These are phyloP conservation scores for Paralvinella palmiformis DNA, from an alignment of 1,140 invertebrate genomes.

Conservation along the genomic window DNA sequence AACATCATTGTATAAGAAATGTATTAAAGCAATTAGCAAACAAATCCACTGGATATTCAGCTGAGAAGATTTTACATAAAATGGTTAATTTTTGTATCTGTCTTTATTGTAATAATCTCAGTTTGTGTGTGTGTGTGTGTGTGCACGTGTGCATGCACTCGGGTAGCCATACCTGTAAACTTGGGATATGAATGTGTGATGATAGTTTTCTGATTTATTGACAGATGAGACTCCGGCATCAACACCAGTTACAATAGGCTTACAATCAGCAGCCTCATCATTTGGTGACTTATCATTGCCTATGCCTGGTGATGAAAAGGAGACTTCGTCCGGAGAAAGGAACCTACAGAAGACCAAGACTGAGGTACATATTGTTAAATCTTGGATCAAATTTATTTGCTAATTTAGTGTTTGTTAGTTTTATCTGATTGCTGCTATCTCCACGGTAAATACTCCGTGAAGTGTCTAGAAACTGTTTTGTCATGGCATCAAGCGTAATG, in stretches of 20 bases:
- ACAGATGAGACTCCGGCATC: background rate
- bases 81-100: no score
- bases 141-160: no score
- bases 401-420: background rate
- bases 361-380: background rate
- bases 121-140: no score
- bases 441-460: background rate
- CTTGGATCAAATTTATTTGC: background rate
- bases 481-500: background rate
- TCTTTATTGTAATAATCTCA: no score
- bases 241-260: background rate
- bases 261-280: background rate
- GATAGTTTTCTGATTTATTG: background rate
- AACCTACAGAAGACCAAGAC: background rate
- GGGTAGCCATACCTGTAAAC: no score
- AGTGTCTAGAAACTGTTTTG: no score
- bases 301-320: background rate
- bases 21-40: no score
- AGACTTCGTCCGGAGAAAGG: no score
- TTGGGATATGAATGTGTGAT: no score
- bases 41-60: no score
- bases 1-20: no score
- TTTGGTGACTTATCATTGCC: background rate
- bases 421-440: background rate
- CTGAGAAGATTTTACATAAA: no score